phyloP scores from a whole-genome alignment of 30 jellyfish, hydroid and myxozoan genomes.

The Aurelia coerulea region DNA sequence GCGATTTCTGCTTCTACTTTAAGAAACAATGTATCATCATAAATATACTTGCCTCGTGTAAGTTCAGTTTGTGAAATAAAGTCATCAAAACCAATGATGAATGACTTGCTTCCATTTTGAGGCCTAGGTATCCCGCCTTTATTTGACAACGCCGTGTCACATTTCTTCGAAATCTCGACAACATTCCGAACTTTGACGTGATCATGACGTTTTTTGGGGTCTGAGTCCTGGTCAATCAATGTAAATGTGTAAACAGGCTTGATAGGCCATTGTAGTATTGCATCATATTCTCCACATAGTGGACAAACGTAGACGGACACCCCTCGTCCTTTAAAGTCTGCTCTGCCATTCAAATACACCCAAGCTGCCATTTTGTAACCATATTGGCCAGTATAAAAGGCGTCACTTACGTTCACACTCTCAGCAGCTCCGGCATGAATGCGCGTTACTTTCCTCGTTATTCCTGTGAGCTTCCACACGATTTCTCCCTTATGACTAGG shows the following conservation, averaged over 20 bases:
- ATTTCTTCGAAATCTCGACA: slow-evolving; percentile 78
- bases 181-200: slow-evolving; percentile 89
- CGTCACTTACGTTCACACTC: slow-evolving; percentile 73
- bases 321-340: slow-evolving; percentile 78
- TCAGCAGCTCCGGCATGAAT: slow-evolving; percentile 85
- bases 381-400: slow-evolving; percentile 78
- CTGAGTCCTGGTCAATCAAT: slow-evolving; percentile 85
- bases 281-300: slow-evolving; percentile 90
- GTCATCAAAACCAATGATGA: slow-evolving; percentile 91
- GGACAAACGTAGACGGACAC: slow-evolving; percentile 91
- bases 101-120: slow-evolving; percentile 73
- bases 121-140: slow-evolving; percentile 91
- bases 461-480: slow-evolving; percentile 81
- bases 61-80: slow-evolving; percentile 86
- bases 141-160: slow-evolving; percentile 72
- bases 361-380: slow-evolving; percentile 95
- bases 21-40: slow-evolving; percentile 80
- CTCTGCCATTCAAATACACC: slow-evolving; percentile 94
- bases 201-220: slow-evolving; percentile 55
- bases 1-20: slow-evolving; percentile 74
- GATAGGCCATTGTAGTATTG: slow-evolving; percentile 92
- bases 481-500: slow-evolving; percentile 48
- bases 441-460: slow-evolving; percentile 77
- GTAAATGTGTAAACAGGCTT: slow-evolving; percentile 81
- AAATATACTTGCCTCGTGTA: slow-evolving; percentile 59